Conservation (phyloP, 2,797 vertebrate genomes). For the Clamator glandarius region DNA sequence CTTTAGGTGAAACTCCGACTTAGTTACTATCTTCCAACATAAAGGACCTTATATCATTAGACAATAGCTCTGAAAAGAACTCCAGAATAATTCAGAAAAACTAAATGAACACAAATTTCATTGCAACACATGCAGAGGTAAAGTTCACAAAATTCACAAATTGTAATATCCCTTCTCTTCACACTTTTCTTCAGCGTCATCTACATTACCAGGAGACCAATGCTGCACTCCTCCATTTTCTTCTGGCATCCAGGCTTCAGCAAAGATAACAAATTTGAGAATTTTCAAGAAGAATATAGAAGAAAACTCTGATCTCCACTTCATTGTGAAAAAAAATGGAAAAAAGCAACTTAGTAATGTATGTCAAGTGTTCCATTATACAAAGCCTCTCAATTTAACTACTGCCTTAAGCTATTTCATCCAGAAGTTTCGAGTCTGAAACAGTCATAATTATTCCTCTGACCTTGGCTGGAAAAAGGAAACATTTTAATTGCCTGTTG, state of each 20-base stretch:
- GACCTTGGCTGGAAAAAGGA: not conserved
- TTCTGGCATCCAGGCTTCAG: not conserved
- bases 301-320: not conserved
- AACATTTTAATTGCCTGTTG: not conserved
- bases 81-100: not conserved
- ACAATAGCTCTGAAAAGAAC: not conserved
- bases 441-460: not conserved
- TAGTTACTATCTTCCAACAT: not conserved
- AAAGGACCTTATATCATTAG: not conserved
- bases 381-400: not conserved
- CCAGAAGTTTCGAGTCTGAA: not conserved
- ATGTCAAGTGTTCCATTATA: not conserved
- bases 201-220: not conserved
- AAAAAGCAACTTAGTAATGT: not conserved
- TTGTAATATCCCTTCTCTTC: not conserved
- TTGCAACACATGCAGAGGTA: not conserved
- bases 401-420: not conserved
- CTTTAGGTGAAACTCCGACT: not conserved
- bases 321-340: rapidly evolving
- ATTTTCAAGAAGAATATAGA: not conserved
- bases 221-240: not conserved
- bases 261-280: not conserved
- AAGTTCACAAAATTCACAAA: not conserved
- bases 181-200: not conserved
- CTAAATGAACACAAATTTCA: not conserved